Percentiles rank a stretch among this genome's conserved stretches.
Evolutionary conservation across 2,113 vertebrate genomes (phyloP).

Genomic region (Hiodon tergisus): DNA sequence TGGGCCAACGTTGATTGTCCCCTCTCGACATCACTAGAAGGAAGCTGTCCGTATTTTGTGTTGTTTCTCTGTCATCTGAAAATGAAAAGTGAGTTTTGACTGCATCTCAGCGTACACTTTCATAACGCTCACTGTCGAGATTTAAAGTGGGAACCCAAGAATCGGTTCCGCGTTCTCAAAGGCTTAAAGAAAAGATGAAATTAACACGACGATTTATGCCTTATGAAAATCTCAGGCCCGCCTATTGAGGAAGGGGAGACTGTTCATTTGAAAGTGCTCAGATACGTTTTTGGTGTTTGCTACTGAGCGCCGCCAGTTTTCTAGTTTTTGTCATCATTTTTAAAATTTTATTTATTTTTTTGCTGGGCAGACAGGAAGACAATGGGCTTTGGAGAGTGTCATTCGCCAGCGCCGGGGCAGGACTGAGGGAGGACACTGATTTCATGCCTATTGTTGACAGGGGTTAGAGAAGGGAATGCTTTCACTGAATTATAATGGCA

Average conservation of each 20-base stretch:
- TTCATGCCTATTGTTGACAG: constrained; percentile 79
- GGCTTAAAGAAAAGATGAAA: background rate
- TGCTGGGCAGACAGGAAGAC: constrained; percentile 55
- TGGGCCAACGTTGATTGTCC: constrained; percentile 64
- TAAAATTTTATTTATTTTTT: constrained; percentile 35
- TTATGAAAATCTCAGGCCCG: background rate
- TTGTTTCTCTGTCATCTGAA: no score
- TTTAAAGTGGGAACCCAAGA: no score
- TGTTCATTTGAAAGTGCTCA: background rate
- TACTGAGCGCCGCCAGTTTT: background rate
- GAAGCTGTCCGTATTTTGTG: background rate
- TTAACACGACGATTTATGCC: background rate
- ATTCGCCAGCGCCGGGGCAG: constrained; percentile 62
- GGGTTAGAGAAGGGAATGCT: constrained; percentile 76
- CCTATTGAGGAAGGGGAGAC: background rate
- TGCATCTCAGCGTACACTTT: no score
- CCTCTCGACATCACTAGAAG: constrained; percentile 43
- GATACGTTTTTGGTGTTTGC: background rate
- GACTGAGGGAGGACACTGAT: constrained; percentile 68
- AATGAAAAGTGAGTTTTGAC: no score
- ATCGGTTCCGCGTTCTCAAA: background rate
- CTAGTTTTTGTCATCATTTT: constrained; percentile 12
- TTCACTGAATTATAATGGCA: constrained; percentile 74
- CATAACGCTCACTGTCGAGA: no score
- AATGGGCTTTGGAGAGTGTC: constrained; percentile 72